phyloP scores from a whole-genome alignment of 2,888 invertebrate species.

The Drosophila neonasuta region DNA sequence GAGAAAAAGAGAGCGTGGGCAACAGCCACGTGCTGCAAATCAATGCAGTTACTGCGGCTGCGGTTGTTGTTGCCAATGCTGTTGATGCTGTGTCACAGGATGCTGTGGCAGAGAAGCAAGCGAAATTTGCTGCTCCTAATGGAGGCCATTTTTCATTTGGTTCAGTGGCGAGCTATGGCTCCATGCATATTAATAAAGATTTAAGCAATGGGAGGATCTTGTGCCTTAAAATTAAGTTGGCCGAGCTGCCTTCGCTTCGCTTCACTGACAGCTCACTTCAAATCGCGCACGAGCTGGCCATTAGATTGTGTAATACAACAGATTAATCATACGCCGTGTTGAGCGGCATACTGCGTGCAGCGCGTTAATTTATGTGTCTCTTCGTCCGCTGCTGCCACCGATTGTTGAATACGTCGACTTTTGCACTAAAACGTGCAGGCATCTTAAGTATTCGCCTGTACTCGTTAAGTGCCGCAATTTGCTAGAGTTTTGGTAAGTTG shows the following conservation, averaged over 20 bases:
- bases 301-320: slow-evolving; percentile 70
- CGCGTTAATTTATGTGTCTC: slow-evolving; percentile 60
- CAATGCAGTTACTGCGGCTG: slow-evolving; percentile 60
- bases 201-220: slow-evolving; percentile 43
- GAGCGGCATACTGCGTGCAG: slow-evolving; percentile 13
- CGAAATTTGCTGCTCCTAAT: slow-evolving; percentile 66
- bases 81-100: slow-evolving; percentile 13
- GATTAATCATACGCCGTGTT: slow-evolving; percentile 71
- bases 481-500: slow-evolving; percentile 36
- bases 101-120: slow-evolving; percentile 36
- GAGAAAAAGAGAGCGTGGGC: not conserved
- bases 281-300: slow-evolving; percentile 66
- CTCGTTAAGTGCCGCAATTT: slow-evolving; percentile 56
- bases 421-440: slow-evolving; percentile 57
- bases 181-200: slow-evolving; percentile 75
- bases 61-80: not conserved
- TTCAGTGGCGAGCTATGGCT: slow-evolving; percentile 35
- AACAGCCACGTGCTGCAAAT: slow-evolving; percentile 54
- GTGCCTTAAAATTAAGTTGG: slow-evolving; percentile 59
- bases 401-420: slow-evolving; percentile 56
- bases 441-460: slow-evolving; percentile 43
- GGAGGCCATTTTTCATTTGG: slow-evolving; percentile 59
- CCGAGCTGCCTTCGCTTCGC: slow-evolving; percentile 21
- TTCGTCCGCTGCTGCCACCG: slow-evolving; percentile 23
- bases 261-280: slow-evolving; percentile 52